A percentile compares a stretch with the other conserved stretches of the same genome.
Evolutionary conservation across 2,888 invertebrate species (phyloP).

Genomic region (Criorhina ranunculi): DNA sequence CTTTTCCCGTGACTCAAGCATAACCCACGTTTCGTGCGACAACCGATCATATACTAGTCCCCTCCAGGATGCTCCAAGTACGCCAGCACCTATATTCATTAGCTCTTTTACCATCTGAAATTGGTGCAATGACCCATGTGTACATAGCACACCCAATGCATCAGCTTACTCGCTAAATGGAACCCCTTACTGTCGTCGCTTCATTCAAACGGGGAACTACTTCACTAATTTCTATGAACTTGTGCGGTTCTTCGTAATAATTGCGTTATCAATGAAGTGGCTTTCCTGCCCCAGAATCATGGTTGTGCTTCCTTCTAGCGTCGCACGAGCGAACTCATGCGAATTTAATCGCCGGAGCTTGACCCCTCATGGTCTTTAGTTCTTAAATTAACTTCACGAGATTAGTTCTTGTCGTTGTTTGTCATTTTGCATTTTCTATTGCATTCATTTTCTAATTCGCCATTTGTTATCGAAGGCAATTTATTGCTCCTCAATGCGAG

Average conservation of each 20-base stretch:
- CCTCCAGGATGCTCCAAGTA: not conserved
- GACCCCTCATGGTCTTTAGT: conserved; percentile 24
- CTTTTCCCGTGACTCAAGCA: too few relatives aligned
- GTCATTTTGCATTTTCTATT: conserved; percentile 5
- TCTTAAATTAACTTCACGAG: conserved; percentile 31
- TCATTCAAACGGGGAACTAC: not conserved
- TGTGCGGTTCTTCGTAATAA: not conserved
- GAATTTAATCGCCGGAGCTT: conserved; percentile 20
- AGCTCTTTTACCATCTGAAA: not conserved
- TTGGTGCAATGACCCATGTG: conserved; percentile 11
- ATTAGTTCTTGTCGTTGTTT: not conserved
- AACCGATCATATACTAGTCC: conserved; percentile 7
- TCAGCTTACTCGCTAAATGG: not conserved
- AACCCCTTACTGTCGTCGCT: not conserved
- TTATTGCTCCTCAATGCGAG: conserved; percentile 12
- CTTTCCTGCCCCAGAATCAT: conserved; percentile 25
- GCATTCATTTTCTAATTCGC: not conserved
- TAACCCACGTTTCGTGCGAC: not conserved
- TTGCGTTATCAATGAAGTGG: not conserved
- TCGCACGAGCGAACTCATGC: not conserved
- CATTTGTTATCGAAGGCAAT: conserved; percentile 7
- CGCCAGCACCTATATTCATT: not conserved
- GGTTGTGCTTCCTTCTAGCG: not conserved
- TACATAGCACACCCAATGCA: not conserved
- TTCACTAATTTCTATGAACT: not conserved